These are phyloP conservation scores for Lagorchestes hirsutus DNA, from an alignment of 2,797 vertebrate genomes.

Conservation along the genomic window DNA sequence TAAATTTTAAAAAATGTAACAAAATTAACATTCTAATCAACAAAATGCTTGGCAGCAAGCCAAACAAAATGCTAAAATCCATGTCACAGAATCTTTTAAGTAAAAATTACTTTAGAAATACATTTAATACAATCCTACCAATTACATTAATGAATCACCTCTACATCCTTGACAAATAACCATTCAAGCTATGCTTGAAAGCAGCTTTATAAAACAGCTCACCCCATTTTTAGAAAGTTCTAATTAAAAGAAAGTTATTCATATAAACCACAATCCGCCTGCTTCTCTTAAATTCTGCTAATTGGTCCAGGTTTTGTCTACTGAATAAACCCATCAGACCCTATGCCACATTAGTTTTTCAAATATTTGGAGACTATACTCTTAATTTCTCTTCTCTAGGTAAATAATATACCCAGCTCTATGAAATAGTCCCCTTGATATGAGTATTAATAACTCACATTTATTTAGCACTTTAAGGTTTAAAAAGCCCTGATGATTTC, in stretches of 20 bases:
- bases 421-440: neutral
- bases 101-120: neutral
- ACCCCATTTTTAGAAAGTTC: neutral
- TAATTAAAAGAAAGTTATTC: neutral
- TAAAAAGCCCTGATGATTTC: neutral
- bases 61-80: neutral
- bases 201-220: neutral
- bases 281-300: neutral
- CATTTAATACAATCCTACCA: constrained; percentile 4
- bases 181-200: neutral
- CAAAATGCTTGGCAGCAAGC: neutral
- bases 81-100: neutral
- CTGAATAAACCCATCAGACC: neutral
- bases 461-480: constrained; percentile 15
- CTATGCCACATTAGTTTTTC: neutral
- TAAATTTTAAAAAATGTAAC: constrained; percentile 54
- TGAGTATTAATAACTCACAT: neutral
- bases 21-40: neutral
- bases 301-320: neutral
- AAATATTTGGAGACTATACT: neutral
- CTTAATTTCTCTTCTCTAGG: neutral
- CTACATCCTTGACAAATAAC: neutral
- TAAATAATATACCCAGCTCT: neutral
- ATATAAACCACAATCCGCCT: neutral
- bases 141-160: neutral